These are phyloP conservation scores for Tuberolachnus salignus DNA, from an alignment of 2,888 invertebrate species.

Conservation along the genomic window DNA sequence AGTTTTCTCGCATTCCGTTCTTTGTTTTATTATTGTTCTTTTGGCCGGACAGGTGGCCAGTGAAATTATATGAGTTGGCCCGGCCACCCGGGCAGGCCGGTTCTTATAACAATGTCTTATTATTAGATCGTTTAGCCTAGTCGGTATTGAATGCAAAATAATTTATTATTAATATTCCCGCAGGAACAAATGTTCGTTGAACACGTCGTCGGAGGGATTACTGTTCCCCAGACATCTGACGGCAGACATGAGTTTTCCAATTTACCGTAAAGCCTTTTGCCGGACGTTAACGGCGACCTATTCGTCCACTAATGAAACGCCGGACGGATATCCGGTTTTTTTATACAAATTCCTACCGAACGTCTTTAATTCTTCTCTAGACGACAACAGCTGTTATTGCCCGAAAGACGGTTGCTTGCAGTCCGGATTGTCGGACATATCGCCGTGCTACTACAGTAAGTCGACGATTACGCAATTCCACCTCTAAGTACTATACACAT, in stretches of 20 bases:
- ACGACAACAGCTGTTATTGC: slow-evolving; percentile 73
- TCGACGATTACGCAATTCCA: slow-evolving; percentile 43
- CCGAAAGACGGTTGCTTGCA: slow-evolving; percentile 65
- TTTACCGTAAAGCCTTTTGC: slow-evolving; percentile 80
- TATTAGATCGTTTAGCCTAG: too few species aligned
- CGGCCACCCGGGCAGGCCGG: too few species aligned
- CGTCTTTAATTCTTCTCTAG: slow-evolving; percentile 67
- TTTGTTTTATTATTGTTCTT: too few species aligned
- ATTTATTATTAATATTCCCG: not conserved
- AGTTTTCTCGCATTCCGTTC: too few species aligned
- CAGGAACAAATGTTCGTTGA: slow-evolving; percentile 65
- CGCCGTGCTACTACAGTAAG: slow-evolving; percentile 76
- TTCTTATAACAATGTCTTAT: too few species aligned
- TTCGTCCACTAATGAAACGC: slow-evolving; percentile 61
- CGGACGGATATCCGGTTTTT: slow-evolving; percentile 68
- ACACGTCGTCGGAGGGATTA: slow-evolving; percentile 75
- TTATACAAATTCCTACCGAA: slow-evolving; percentile 69
- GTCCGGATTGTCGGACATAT: slow-evolving; percentile 72
- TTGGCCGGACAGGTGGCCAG: too few species aligned
- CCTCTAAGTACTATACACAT: too few species aligned
- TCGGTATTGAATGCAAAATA: too few species aligned
- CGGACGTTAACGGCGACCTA: slow-evolving; percentile 70
- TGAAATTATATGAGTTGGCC: too few species aligned
- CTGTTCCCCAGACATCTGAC: slow-evolving; percentile 72
- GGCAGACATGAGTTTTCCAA: slow-evolving; percentile 65